Base-by-base conservation (phyloP, 2,888 invertebrate genomes). In the Rhogogaster chlorosoma region DNA sequence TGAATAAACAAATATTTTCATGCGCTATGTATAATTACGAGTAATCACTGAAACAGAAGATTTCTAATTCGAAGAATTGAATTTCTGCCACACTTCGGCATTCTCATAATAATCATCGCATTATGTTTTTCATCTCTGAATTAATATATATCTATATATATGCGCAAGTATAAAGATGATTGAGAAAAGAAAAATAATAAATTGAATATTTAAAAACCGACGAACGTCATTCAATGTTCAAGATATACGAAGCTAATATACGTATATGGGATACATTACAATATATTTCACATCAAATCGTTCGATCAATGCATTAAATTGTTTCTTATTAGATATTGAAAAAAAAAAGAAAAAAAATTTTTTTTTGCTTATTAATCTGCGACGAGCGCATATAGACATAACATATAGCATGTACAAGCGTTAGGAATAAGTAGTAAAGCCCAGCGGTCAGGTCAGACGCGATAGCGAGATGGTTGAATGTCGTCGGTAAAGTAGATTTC, bases 351-450 rank as follows among this genome's bases (percentile, higher is more conserved):
- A n/a, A n/a, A n/a, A n/a, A n/a, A n/a, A n/a, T 22, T 26, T 26
- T 18, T 49, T 53, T 53, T n/a, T n/a, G 6, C 7, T 53, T 53
- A n/a, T 53, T 53, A 53, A 53, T 53, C 7, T 5, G 49, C 49
- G 6, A 49, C 18, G 5, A 18, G 6, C 49, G 18, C n/a, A 18
- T 49, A n/a, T 6, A 49, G 18, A 49, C 49, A 49, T 6, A 49
- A 49, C 18, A 49, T 6, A 49, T 5, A 49, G 5, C 12, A 29
- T 22, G 12, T 29, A 15, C 29, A 4, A 26, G 7, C 38, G 10
- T 9, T 9, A 29, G 29, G 15, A 45, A 18, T 75, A 75, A 75
- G 77, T 77, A 77, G 77, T 77, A 49, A 29, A 49, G 77, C 45
- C n/a, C 53, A 26, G 9, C 38, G 77, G 42, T 73, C 5, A 15